Evolutionary conservation across 1,140 invertebrate genomes (phyloP).

Genomic region (Eciton burchellii): DNA sequence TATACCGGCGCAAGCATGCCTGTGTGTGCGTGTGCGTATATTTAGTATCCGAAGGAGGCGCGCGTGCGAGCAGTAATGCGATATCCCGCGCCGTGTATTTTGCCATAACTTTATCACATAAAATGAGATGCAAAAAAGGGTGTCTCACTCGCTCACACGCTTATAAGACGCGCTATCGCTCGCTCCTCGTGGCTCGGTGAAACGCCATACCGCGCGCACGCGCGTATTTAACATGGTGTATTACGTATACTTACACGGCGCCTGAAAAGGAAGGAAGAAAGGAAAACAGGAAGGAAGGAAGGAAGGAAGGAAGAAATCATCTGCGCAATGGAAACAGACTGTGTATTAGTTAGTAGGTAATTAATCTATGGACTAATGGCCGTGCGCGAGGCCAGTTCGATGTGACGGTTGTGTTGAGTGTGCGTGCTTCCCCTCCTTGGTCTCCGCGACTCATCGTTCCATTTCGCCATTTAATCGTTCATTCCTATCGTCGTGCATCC

Average conservation of each 20-base stretch:
- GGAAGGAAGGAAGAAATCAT: constrained; percentile 71
- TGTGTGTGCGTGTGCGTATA: constrained; percentile 77
- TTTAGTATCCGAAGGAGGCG: constrained; percentile 69
- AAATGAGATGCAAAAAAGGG: constrained; percentile 5
- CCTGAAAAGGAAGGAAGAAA: constrained; percentile 52
- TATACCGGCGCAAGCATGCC: constrained; percentile 78
- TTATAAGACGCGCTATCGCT: constrained; percentile 25
- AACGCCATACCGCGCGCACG: constrained; percentile 61
- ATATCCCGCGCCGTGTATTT: constrained; percentile 29
- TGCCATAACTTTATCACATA: constrained; percentile 40
- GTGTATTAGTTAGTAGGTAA: constrained; percentile 84
- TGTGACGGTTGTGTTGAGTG: constrained; percentile 85
- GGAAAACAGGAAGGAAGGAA: constrained; percentile 62
- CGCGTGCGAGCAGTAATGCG: constrained; percentile 65
- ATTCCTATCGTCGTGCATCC: constrained; percentile 70
- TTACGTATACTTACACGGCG: constrained; percentile 74
- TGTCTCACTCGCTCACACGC: constrained; percentile 47
- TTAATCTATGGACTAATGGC: constrained; percentile 83
- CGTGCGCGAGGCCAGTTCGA: constrained; percentile 82
- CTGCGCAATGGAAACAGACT: constrained; percentile 81
- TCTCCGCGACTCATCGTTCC: constrained; percentile 73
- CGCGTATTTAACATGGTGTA: constrained; percentile 68
- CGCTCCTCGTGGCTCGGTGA: constrained; percentile 27
- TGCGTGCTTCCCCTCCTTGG: constrained; percentile 83
- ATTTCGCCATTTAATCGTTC: constrained; percentile 72